Percentiles rank a stretch among this genome's conserved stretches.
Conservation (phyloP, 2,888 invertebrate species). For the Apotomis betuletana region DNA sequence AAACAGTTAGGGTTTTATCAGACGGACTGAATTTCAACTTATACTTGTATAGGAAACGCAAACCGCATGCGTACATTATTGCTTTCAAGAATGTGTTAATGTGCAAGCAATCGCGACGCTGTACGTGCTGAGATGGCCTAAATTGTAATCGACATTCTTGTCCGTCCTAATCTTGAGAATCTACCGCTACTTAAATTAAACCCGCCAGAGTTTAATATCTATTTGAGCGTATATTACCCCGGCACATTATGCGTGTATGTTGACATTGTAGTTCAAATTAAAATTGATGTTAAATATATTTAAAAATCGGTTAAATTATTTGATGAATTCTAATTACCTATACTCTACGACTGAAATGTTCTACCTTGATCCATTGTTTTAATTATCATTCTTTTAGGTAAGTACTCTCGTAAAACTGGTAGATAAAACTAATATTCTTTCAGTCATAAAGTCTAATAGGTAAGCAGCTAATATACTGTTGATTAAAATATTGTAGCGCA, state of each 20-base stretch:
- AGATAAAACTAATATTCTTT: neutral
- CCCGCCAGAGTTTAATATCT: neutral
- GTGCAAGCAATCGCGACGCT: neutral
- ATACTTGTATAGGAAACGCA: too few relatives aligned
- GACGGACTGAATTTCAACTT: too few relatives aligned
- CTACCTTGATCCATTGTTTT: neutral
- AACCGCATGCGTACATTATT: too few relatives aligned
- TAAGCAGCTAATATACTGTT: slow-evolving; percentile 10
- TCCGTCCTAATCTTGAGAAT: slow-evolving; percentile 3
- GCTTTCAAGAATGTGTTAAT: too few relatives aligned
- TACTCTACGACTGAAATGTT: slow-evolving; percentile 29
- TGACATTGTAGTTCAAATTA: slow-evolving; percentile 23
- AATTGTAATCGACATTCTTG: neutral
- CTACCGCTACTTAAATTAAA: neutral
- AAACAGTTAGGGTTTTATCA: too few relatives aligned
- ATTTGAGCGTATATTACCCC: slow-evolving; percentile 14
- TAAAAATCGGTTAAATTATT: slow-evolving; percentile 20
- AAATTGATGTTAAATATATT: slow-evolving; percentile 29
- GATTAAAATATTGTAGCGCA: slow-evolving; percentile 24
- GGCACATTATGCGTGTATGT: slow-evolving; percentile 13
- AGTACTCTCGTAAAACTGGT: neutral
- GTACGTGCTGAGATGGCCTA: neutral
- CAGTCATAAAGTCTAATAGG: slow-evolving; percentile 8
- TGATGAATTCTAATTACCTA: slow-evolving; percentile 13
- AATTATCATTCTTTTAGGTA: neutral